phyloP scores from a whole-genome alignment of 1,140 invertebrate genomes.

The Drosophila athabasca region DNA sequence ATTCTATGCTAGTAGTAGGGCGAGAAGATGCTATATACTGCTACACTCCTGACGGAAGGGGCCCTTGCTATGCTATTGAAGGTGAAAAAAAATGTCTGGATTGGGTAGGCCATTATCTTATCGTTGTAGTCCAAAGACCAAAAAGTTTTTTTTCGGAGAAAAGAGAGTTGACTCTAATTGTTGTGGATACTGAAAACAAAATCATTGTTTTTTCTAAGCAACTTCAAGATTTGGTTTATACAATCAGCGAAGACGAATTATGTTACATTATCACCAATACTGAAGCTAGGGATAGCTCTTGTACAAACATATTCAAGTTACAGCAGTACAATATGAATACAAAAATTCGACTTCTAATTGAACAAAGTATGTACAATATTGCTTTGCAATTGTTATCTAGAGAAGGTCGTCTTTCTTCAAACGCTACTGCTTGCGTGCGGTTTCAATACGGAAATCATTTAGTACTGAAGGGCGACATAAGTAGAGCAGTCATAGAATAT shows the following conservation, averaged over 20 bases:
- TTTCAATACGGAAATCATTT: constrained; percentile 65
- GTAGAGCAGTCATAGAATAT: constrained; percentile 50
- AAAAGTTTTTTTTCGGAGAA: not conserved
- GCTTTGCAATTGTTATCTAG: constrained; percentile 49
- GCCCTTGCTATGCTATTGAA: constrained; percentile 63
- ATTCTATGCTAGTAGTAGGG: constrained; percentile 52
- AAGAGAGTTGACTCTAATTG: constrained; percentile 20
- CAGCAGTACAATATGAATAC: constrained; percentile 31
- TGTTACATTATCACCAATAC: constrained; percentile 43
- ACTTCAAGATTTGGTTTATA: constrained; percentile 44
- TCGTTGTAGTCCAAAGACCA: constrained; percentile 34
- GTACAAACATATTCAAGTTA: constrained; percentile 23
- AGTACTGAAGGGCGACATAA: constrained; percentile 30
- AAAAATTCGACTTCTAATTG: constrained; percentile 35
- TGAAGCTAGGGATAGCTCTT: not conserved
- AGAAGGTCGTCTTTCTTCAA: constrained; percentile 5
- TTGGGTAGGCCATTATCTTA: constrained; percentile 49
- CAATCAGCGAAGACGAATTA: constrained; percentile 8
- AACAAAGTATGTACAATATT: constrained; percentile 52
- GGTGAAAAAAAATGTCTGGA: constrained; percentile 48
- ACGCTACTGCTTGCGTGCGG: constrained; percentile 33
- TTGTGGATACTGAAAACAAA: constrained; percentile 62
- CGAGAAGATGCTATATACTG: constrained; percentile 65
- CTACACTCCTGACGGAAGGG: constrained; percentile 59
- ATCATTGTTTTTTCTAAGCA: constrained; percentile 55